Percentiles rank a stretch among this genome's conserved stretches.
Evolutionary conservation across 2,888 invertebrate genomes (phyloP).

Genomic region (Nomada hirtipes): DNA sequence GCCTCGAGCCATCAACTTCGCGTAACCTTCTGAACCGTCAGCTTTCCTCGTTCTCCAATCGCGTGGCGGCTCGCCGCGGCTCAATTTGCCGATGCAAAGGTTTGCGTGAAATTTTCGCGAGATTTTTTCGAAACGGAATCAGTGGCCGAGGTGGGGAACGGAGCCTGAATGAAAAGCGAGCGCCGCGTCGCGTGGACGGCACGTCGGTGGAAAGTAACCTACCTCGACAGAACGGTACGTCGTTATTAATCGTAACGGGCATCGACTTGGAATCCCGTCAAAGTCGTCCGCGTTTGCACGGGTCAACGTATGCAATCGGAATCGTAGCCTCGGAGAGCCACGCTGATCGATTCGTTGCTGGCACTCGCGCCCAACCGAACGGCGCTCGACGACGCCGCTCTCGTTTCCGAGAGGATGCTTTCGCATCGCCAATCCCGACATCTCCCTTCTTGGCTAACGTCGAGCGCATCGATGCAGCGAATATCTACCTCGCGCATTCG

Average conservation of each 20-base stretch:
- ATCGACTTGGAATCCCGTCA: conserved; percentile 54
- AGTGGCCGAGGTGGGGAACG: too few species aligned
- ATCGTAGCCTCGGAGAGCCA: conserved; percentile 39
- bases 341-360: conserved; percentile 30
- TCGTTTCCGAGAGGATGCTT: conserved; percentile 18
- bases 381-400: conserved; percentile 4
- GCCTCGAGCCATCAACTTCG: conserved; percentile 23
- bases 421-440: neutral
- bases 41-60: neutral
- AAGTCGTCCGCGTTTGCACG: conserved; percentile 52
- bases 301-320: neutral
- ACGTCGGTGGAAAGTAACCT: conserved; percentile 28
- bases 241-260: conserved; percentile 64
- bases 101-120: neutral
- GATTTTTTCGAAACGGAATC: too few species aligned
- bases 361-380: conserved; percentile 27
- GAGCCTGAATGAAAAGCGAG: neutral
- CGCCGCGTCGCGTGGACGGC: conserved; percentile 41
- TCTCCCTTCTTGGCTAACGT: too few species aligned
- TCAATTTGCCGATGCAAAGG: neutral
- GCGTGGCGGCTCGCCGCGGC: neutral
- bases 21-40: conserved; percentile 1
- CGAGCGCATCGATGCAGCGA: neutral
- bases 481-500: neutral
- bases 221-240: conserved; percentile 16